These are phyloP conservation scores for Hozukius guyotensis DNA, from an alignment of 2,797 vertebrate genomes.

Conservation along the genomic window DNA sequence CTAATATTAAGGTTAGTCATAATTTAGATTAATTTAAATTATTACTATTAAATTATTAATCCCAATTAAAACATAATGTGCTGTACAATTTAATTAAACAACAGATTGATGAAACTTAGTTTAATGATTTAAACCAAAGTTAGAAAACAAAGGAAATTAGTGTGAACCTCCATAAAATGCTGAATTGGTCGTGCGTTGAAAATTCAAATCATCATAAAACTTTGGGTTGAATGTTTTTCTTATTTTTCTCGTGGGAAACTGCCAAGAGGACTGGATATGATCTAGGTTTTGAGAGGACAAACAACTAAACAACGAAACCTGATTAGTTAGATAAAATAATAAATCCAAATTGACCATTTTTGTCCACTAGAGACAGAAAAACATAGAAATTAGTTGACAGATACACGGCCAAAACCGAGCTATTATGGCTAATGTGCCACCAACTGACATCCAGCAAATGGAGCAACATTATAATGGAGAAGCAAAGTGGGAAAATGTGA, in stretches of 20 bases:
- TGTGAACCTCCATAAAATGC: background rate
- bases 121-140: background rate
- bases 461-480: background rate
- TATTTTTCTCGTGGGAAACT: background rate
- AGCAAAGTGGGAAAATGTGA: background rate
- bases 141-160: background rate
- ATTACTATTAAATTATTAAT: background rate
- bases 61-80: background rate
- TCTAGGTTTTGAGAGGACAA: background rate
- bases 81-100: background rate
- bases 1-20: background rate
- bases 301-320: background rate
- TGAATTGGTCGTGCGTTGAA: background rate
- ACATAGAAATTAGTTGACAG: background rate
- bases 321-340: background rate
- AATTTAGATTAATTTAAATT: background rate
- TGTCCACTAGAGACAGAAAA: background rate
- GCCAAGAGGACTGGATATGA: background rate
- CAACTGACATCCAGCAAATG: background rate
- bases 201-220: background rate
- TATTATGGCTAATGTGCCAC: background rate
- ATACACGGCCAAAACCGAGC: background rate
- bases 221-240: background rate
- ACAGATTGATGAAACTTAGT: background rate
- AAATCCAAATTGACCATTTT: background rate